A percentile compares a stretch with the other conserved stretches of the same genome.
Evolutionary conservation across 2,797 vertebrate species (phyloP).

Genomic region (Propithecus deckenii): DNA sequence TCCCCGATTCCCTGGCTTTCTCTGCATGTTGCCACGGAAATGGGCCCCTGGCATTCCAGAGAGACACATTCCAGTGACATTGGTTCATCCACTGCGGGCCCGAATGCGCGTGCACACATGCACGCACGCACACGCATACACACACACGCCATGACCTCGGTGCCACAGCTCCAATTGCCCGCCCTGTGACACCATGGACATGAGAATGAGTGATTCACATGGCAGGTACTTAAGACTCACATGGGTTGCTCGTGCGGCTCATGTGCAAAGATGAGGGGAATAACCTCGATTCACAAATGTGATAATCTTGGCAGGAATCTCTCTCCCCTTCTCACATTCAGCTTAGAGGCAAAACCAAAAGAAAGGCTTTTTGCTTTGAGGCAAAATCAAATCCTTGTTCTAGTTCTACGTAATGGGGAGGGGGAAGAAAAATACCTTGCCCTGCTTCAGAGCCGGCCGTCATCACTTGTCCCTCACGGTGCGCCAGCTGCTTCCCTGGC

Average conservation of each 20-base stretch:
- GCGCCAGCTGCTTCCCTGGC: background rate
- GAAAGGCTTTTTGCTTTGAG: slow-evolving; percentile 72
- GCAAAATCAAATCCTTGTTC: slow-evolving; percentile 66
- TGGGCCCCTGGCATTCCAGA: background rate
- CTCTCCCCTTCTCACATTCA: slow-evolving; percentile 30
- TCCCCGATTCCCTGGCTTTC: background rate
- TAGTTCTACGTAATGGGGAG: slow-evolving; percentile 41
- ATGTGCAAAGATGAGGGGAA: slow-evolving; percentile 79
- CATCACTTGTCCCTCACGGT: background rate
- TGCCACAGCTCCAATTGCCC: slow-evolving; percentile 67
- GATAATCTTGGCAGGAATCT: slow-evolving; percentile 84
- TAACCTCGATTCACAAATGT: slow-evolving; percentile 72
- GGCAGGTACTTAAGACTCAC: slow-evolving; percentile 89
- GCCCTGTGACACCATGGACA: slow-evolving; percentile 79
- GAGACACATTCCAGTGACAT: slow-evolving; percentile 48
- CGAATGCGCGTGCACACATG: slow-evolving; percentile 46
- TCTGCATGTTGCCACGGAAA: background rate
- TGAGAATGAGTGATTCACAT: slow-evolving; percentile 88
- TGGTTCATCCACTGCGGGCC: slow-evolving; percentile 36
- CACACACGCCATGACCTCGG: slow-evolving; percentile 67
- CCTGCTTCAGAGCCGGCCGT: background rate
- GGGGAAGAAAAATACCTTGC: slow-evolving; percentile 54
- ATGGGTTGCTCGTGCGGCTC: slow-evolving; percentile 85
- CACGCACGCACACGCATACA: slow-evolving; percentile 13
- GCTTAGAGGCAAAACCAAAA: slow-evolving; percentile 64